Percentiles rank a stretch among this genome's conserved stretches.
Conservation (phyloP, 2,888 invertebrate genomes). For the Aleiodes leptofemur region DNA sequence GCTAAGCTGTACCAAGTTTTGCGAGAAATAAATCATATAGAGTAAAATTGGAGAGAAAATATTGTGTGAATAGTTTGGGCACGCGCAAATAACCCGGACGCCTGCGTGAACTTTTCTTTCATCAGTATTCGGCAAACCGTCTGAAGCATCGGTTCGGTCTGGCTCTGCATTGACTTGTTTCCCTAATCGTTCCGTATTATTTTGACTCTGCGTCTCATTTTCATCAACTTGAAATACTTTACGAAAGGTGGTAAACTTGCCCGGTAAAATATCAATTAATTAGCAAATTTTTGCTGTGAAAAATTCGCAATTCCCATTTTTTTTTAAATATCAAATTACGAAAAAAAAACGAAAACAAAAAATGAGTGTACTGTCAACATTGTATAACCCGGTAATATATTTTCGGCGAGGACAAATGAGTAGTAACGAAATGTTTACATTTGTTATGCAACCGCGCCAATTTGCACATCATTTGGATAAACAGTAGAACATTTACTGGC, state of each 20-base stretch:
- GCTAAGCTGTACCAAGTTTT: conserved; percentile 23
- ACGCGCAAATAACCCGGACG: conserved; percentile 54
- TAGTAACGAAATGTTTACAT: conserved; percentile 3
- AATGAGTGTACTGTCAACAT: background rate
- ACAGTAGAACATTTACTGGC: no score
- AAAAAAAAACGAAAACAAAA: no score
- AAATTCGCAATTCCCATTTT: no score
- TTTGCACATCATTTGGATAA: background rate
- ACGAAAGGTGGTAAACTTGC: no score
- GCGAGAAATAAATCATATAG: background rate
- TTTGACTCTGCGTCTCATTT: background rate
- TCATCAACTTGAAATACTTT: no score
- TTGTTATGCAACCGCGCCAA: conserved; percentile 1
- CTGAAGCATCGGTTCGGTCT: conserved; percentile 63
- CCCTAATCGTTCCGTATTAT: conserved; percentile 51
- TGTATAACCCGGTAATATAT: conserved; percentile 3
- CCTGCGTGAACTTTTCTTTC: conserved; percentile 61
- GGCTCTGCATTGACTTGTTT: conserved; percentile 58
- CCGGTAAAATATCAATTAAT: no score
- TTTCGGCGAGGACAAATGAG: background rate
- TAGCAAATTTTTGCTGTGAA: no score
- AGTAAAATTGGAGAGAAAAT: conserved; percentile 22
- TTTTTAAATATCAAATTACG: no score
- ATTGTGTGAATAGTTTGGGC: conserved; percentile 21
- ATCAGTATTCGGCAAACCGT: conserved; percentile 69